A percentile compares a stretch with the other conserved stretches of the same genome.
These are phyloP conservation scores for Drosophila parabipectinata DNA, from an alignment of 1,140 invertebrate species.

Conservation along the genomic window DNA sequence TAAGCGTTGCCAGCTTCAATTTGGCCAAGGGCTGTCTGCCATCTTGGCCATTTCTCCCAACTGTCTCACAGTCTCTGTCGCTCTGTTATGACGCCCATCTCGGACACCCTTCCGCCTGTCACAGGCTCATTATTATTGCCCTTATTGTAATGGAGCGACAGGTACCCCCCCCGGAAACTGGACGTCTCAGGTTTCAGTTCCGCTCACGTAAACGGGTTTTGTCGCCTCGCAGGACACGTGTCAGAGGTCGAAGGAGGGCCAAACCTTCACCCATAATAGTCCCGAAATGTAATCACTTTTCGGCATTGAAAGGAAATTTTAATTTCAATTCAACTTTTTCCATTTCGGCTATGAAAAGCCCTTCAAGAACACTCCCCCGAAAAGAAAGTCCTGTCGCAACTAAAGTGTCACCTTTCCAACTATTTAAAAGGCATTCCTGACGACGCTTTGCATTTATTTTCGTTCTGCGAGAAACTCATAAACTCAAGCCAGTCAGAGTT, in stretches of 20 bases:
- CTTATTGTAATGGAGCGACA: conserved; percentile 52
- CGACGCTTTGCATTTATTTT: not conserved
- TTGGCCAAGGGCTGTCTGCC: conserved; percentile 21
- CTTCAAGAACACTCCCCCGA: not conserved
- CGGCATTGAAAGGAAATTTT: not conserved
- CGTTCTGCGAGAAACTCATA: not conserved
- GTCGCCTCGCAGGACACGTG: not conserved
- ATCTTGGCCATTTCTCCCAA: not conserved
- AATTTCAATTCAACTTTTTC: not conserved
- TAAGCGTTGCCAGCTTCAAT: conserved; percentile 51
- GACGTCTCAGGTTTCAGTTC: not conserved
- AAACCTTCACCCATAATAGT: not conserved
- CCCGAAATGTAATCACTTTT: too few species aligned
- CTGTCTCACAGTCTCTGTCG: not conserved
- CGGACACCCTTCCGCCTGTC: not conserved
- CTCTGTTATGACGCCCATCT: not conserved
- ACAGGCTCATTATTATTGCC: conserved; percentile 47
- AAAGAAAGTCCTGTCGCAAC: not conserved
- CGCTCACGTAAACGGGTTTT: not conserved
- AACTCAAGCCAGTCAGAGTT: not conserved
- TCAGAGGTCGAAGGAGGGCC: conserved; percentile 7
- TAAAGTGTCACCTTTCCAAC: not conserved
- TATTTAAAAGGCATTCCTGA: not conserved
- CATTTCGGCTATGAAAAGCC: not conserved
- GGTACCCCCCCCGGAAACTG: conserved; percentile 40